Conservation (phyloP, 2,797 vertebrate genomes). For the Aplochiton taeniatus region DNA sequence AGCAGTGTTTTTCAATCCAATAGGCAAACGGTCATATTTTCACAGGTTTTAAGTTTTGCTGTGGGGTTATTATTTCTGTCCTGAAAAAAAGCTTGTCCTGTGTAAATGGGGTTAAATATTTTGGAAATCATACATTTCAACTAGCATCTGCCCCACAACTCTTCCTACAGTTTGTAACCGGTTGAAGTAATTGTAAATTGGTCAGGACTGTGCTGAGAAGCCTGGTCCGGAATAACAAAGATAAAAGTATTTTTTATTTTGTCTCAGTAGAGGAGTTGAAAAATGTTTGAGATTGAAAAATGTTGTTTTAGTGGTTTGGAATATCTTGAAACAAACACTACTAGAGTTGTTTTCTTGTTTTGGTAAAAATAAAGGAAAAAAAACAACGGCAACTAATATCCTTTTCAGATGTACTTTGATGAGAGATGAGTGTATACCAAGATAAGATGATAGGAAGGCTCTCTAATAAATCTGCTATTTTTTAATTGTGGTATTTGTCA, state of each 20-base stretch:
- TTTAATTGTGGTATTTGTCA: conserved; percentile 14
- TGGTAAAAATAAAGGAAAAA: not conserved
- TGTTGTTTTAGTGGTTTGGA: conserved; percentile 17
- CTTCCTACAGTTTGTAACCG: conserved; percentile 9
- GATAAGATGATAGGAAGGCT: conserved; percentile 9
- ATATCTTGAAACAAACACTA: conserved; percentile 24
- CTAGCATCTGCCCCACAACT: conserved; percentile 17
- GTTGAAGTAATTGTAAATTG: conserved; percentile 13
- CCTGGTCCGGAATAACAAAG: not conserved
- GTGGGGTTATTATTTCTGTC: no score
- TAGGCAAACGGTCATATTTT: conserved; percentile 23
- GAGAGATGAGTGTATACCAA: conserved; percentile 50
- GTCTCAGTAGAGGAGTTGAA: conserved; percentile 16
- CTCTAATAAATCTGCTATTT: conserved; percentile 24
- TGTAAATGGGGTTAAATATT: conserved; percentile 40
- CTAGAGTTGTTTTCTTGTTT: conserved; percentile 3
- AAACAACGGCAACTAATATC: no score
- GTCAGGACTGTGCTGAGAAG: not conserved
- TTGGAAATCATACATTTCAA: conserved; percentile 81
- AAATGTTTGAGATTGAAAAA: not conserved
- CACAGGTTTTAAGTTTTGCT: no score
- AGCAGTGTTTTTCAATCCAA: conserved; percentile 44
- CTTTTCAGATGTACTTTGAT: conserved; percentile 23
- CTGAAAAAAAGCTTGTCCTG: no score
- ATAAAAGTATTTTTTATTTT: not conserved